Evolutionary conservation across 2,797 vertebrate genomes (phyloP), one percentile per base, ranked within the genome.

Genomic region (Hyperoplus immaculatus): DNA sequence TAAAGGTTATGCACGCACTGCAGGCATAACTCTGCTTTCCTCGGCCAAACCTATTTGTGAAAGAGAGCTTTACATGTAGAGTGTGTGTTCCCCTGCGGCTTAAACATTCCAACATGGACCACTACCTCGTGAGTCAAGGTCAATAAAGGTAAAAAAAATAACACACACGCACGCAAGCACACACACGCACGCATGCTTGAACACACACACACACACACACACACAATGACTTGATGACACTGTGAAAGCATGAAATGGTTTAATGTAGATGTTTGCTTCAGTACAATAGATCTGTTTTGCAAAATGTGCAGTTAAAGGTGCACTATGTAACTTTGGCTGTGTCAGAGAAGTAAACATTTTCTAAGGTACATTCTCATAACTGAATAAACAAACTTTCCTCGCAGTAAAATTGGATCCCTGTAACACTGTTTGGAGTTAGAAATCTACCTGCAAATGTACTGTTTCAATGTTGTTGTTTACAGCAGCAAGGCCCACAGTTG

Each of bases 91-190:
- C 8, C 39, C 58, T 57, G 54, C 6, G 42, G 63, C 46, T 81
- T 42, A 62, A 62, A 69, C 66, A 76, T 71, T 87, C 29, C 87
- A 88, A 41, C 81, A 94, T 93, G 91, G 77, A 74, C 64, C 75
- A 80, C 64, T 85, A 75, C 62, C 43, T 64, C 42, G 15, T 51
- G 57, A 87, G 77, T 64, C 80, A 51, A 86, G 54, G 58, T 79
- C 78, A 87, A 42, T 88, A 86, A 88, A 91, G 90, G 90, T 92
- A 89, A 88, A 90, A 71, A 21, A 29, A 29, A 29, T 29, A 29
- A 81, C 60, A 76, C 16, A 29, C 29, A 3, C 29, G 29, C 29
- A 29, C 2, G 29, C 21, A 21, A 21, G 21, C 21, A 29, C 29
- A 29, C 29, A 29, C 29, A 29, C 29, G 3, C 29, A 29, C 2